Evolutionary conservation across 2,113 vertebrate species (phyloP).

Genomic region (Apaloderma vittatum): DNA sequence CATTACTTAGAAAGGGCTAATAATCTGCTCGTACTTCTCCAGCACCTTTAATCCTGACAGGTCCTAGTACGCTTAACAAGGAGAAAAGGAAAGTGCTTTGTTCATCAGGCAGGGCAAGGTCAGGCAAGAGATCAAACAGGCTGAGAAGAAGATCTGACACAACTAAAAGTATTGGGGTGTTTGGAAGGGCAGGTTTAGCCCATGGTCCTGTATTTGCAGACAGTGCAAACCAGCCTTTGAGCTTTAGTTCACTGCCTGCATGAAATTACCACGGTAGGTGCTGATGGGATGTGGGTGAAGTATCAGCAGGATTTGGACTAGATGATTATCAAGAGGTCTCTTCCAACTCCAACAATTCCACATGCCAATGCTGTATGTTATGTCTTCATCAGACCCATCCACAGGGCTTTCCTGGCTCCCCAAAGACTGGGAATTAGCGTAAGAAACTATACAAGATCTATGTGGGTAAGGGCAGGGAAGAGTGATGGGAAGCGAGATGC

Average conservation of each 20-base stretch:
- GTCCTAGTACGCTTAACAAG: not conserved
- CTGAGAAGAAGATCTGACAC: not conserved
- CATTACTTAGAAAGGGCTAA: slow-evolving; percentile 20
- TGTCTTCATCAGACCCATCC: not conserved
- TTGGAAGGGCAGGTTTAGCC: not conserved
- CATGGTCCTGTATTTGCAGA: not conserved
- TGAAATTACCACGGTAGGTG: not conserved
- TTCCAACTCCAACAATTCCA: no score
- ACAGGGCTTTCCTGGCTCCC: not conserved
- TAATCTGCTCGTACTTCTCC: slow-evolving; percentile 46
- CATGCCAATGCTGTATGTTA: not conserved
- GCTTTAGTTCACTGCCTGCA: not conserved
- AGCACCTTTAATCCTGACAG: slow-evolving; percentile 36
- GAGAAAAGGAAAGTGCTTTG: not conserved
- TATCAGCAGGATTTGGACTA: not conserved
- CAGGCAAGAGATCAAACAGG: not conserved
- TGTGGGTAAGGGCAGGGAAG: not conserved
- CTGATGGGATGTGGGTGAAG: not conserved
- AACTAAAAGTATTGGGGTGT: not conserved
- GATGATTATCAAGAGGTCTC: no score
- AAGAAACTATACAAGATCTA: not conserved
- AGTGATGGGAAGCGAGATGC: not conserved
- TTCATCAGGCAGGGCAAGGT: slow-evolving; percentile 20
- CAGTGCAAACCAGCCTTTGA: not conserved
- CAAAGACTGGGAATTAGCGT: not conserved